A percentile compares a stretch with the other conserved stretches of the same genome.
phyloP scores from a whole-genome alignment of 2,113 vertebrate species.

The Thermophis baileyi region DNA sequence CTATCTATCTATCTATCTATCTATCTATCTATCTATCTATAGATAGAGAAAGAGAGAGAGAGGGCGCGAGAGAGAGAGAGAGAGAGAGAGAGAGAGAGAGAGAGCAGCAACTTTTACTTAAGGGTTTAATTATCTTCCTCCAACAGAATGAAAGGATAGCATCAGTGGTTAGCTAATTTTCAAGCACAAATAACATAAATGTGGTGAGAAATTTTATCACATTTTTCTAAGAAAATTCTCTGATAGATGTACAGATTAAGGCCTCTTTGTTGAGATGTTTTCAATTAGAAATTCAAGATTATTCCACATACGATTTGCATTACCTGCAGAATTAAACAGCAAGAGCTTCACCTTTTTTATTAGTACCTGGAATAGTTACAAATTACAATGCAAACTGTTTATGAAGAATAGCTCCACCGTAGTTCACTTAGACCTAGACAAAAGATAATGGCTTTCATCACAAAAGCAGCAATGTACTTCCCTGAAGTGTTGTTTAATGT shows the following conservation, averaged over 20 bases:
- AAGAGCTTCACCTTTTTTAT: not conserved
- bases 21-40: too few relatives aligned
- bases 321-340: not conserved
- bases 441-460: not conserved
- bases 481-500: not conserved
- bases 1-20: too few relatives aligned
- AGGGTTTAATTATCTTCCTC: not conserved
- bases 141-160: not conserved
- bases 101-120: not conserved
- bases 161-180: not conserved
- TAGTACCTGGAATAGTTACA: not conserved
- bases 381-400: not conserved
- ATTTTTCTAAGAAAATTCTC: not conserved
- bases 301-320: not conserved
- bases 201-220: not conserved
- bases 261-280: not conserved
- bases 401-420: not conserved
- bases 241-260: not conserved
- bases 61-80: too few relatives aligned
- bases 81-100: not conserved
- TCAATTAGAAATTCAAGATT: not conserved
- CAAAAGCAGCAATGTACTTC: not conserved
- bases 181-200: not conserved
- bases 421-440: not conserved
- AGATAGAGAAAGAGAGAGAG: too few relatives aligned